Percentiles rank a stretch among this genome's conserved stretches.
These are phyloP conservation scores for Henricia sp. DNA, from an alignment of 53 echinoderm and acorn worm species.

Conservation along the genomic window DNA sequence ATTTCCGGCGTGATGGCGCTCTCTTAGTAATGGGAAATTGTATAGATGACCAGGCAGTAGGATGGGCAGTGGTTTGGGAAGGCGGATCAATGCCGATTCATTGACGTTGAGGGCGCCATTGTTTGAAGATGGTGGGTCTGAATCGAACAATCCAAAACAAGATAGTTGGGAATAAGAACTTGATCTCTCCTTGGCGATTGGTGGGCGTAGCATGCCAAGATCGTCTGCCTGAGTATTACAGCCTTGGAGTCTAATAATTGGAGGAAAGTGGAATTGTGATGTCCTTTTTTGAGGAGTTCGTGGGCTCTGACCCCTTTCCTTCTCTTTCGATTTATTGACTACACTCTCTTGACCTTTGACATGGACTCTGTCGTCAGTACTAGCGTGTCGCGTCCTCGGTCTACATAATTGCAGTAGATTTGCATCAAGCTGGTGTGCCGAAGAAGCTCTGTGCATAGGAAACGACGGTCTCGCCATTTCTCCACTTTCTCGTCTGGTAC, in stretches of 20 bases:
- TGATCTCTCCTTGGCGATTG: not conserved
- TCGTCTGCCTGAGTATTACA: too few species aligned
- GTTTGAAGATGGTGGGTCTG: too few species aligned
- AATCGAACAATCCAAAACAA: not conserved
- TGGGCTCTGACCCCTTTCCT: not conserved
- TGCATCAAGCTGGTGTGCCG: not conserved
- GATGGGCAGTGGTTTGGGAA: not conserved
- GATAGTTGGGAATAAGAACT: not conserved
- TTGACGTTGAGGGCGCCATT: not conserved
- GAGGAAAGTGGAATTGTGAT: slow-evolving; percentile 20
- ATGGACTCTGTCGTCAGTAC: slow-evolving; percentile 3
- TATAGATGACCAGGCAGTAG: not conserved
- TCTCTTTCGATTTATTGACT: not conserved
- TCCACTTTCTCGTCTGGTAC: slow-evolving; percentile 23
- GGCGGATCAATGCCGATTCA: not conserved
- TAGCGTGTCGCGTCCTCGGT: slow-evolving; percentile 9
- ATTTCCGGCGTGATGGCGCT: too few species aligned
- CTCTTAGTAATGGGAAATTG: not conserved
- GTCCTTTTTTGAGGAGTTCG: slow-evolving; percentile 10
- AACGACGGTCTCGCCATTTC: not conserved
- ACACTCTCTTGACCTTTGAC: not conserved
- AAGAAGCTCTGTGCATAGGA: slow-evolving; percentile 10
- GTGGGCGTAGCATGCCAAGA: not conserved
- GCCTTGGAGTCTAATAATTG: slow-evolving; percentile 1
- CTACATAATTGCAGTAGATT: not conserved